Conservation (phyloP, 2,113 vertebrate species). For the Pelecanus crispus region DNA sequence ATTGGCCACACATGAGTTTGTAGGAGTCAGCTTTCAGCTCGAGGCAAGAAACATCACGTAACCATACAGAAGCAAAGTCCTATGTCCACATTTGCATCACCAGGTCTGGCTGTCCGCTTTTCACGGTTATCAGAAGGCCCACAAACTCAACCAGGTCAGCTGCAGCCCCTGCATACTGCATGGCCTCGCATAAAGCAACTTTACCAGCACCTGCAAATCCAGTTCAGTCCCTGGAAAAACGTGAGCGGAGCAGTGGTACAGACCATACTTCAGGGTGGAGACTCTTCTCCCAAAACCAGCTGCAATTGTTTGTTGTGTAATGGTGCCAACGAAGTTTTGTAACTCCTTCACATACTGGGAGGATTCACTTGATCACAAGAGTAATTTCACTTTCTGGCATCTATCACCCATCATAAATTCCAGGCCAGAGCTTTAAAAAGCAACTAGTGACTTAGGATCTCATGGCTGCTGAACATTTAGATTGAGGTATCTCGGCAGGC, state of each 20-base stretch:
- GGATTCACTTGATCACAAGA: not conserved
- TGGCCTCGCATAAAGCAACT: fast-evolving
- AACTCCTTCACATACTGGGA: constrained; percentile 1
- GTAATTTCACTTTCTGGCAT: constrained; percentile 54
- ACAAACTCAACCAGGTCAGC: not conserved
- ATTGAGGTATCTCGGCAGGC: not conserved
- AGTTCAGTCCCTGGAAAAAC: not conserved
- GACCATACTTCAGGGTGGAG: constrained; percentile 19
- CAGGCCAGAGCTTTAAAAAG: constrained; percentile 32
- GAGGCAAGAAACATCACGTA: not conserved
- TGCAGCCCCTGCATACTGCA: not conserved
- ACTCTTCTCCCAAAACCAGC: not conserved
- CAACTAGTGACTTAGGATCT: not conserved
- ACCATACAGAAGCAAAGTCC: not conserved
- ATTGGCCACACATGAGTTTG: fast-evolving
- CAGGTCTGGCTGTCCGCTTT: not conserved
- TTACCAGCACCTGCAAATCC: not conserved
- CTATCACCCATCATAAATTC: constrained; percentile 11
- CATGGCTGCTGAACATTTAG: not conserved
- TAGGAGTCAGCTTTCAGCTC: not conserved
- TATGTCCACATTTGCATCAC: not conserved
- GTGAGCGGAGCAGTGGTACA: not conserved
- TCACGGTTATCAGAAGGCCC: not conserved
- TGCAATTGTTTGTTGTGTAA: constrained; percentile 22
- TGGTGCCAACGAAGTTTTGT: constrained; percentile 4